Evolutionary conservation across 2,888 invertebrate genomes (phyloP), one percentile per base, ranked within the genome.

Genomic region (Elmis aenea): DNA sequence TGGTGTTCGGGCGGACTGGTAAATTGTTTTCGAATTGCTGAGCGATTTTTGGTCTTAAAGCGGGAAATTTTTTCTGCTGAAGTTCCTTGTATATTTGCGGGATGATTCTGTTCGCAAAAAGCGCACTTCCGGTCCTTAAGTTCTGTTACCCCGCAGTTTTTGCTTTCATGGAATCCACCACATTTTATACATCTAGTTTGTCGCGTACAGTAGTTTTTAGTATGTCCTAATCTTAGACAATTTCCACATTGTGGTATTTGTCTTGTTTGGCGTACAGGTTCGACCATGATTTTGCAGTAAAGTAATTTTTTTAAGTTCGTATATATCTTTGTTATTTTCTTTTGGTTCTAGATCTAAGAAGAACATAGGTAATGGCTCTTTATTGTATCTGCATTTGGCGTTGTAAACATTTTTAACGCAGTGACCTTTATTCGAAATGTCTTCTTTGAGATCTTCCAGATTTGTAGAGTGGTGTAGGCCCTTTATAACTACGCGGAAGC

Each of bases 121-220:
- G n/a, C n/a, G n/a, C n/a, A n/a, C n/a, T n/a, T n/a, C n/a, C n/a
- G n/a, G n/a, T n/a, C n/a, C n/a, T n/a, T n/a, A n/a, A n/a, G n/a
- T n/a, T n/a, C n/a, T n/a, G n/a, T 13, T 5, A 27, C 8, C 3
- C 16, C 16, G 16, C 8, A 27, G 6, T n/a, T 27, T 15, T 15
- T 15, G 9, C 16, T 15, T 5, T 16, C 16, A 5, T 27, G 26
- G 13, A 26, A 27, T 4, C 27, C 22, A 22, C 22, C 11, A 30
- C 30, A 30, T 30, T 30, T 30, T n/a, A 22, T 22, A 30, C 30
- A 21, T 22, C 14, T 16, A 6, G 31, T 13, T 31, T 31, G 24
- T n/a, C 24, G 15, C 24, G 14, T 24, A 9, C 24, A 31, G 10
- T 10, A 22, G 3, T 31, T 24, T 18, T 30, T 30, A 10, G 24